These are phyloP conservation scores for Apocrypta bakeri DNA, from an alignment of 1,140 invertebrate genomes.

Conservation along the genomic window DNA sequence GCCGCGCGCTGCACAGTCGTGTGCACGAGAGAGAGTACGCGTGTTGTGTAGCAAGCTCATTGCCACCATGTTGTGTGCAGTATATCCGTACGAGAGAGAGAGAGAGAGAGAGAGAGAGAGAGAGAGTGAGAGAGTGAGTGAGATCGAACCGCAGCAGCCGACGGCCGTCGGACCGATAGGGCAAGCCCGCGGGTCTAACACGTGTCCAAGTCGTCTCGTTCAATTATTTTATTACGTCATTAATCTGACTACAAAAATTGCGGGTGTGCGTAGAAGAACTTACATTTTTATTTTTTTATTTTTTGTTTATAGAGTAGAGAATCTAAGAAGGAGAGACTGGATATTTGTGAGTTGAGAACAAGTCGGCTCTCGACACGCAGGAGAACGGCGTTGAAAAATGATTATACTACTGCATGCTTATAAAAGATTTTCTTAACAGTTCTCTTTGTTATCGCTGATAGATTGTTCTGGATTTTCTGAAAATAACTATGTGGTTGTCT, in stretches of 20 bases:
- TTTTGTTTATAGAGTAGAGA: not conserved
- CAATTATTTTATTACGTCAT: not conserved
- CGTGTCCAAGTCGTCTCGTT: not conserved
- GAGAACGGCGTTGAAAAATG: not conserved
- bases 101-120: too few relatives aligned
- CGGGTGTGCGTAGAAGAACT: too few relatives aligned
- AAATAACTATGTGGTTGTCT: not conserved
- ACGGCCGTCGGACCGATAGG: slow-evolving; percentile 45
- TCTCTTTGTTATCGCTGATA: not conserved
- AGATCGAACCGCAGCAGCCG: slow-evolving; percentile 28
- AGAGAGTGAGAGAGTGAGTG: not conserved
- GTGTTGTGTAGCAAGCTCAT: not conserved
- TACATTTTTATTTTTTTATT: not conserved
- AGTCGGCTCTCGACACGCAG: too few relatives aligned
- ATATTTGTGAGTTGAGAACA: too few relatives aligned
- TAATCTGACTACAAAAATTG: too few relatives aligned
- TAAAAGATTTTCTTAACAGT: not conserved
- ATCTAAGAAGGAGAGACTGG: not conserved
- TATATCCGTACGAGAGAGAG: too few relatives aligned
- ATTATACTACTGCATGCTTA: not conserved
- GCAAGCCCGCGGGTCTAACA: not conserved
- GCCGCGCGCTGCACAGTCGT: not conserved
- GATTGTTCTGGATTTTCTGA: not conserved
- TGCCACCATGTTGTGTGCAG: not conserved
- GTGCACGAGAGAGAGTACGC: not conserved